These are phyloP conservation scores for Dasyprocta punctata DNA, from an alignment of 2,113 vertebrate species.

Conservation along the genomic window DNA sequence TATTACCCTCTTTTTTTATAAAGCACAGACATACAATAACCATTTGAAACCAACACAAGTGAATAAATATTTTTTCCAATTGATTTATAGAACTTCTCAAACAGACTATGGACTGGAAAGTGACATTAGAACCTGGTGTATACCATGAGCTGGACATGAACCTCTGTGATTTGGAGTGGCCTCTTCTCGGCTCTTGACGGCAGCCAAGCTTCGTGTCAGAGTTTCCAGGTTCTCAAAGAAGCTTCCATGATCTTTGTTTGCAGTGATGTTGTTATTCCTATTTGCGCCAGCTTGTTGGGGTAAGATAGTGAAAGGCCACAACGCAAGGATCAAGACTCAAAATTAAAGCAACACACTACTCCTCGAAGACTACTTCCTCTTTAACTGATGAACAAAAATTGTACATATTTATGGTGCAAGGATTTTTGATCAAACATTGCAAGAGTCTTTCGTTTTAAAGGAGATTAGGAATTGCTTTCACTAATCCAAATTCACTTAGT, in stretches of 20 bases:
- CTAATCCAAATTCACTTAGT: not conserved
- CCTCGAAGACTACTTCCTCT: not conserved
- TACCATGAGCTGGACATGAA: not conserved
- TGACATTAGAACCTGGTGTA: accelerated
- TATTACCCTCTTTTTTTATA: not conserved
- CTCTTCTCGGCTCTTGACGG: not conserved
- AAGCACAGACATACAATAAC: not conserved
- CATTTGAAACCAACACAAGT: not conserved
- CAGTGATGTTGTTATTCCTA: not conserved
- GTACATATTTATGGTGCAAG: not conserved
- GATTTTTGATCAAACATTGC: not conserved
- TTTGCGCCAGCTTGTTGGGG: not conserved
- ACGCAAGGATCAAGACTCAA: not conserved
- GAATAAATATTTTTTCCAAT: not conserved
- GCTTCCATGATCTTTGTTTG: not conserved
- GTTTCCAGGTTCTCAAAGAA: not conserved
- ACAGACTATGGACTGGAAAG: not conserved
- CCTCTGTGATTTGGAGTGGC: not conserved
- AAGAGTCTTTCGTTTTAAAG: not conserved
- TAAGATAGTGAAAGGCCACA: not conserved
- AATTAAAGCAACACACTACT: not conserved
- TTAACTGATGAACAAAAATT: not conserved
- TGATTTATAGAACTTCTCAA: not conserved
- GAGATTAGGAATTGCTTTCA: not conserved
- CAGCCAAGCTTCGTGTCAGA: not conserved